Conservation (phyloP, 1,140 invertebrate genomes). For the Neodiprion virginianus region DNA sequence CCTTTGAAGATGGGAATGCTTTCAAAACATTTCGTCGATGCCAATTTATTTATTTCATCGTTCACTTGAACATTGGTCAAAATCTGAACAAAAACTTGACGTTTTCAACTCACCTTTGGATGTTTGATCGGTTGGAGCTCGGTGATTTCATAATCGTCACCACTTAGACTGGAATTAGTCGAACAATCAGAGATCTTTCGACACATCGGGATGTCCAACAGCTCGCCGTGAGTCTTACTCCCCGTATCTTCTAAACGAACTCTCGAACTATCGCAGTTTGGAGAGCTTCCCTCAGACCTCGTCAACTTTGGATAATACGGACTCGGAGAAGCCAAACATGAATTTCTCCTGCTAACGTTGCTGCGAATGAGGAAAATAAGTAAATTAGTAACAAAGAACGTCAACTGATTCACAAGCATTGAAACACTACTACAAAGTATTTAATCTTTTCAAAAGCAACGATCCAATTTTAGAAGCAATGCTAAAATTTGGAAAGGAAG, state of each 20-base stretch:
- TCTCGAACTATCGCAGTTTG: neutral
- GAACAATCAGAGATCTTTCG: conserved; percentile 72
- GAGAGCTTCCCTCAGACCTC: neutral
- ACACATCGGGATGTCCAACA: conserved; percentile 62
- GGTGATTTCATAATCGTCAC: conserved; percentile 69
- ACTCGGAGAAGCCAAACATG: conserved; percentile 45
- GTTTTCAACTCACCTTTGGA: conserved; percentile 52
- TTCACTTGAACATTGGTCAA: no score
- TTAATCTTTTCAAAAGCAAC: neutral
- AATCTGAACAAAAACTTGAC: no score
- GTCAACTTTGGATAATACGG: conserved; percentile 33
- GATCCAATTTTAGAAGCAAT: neutral
- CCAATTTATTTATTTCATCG: no score
- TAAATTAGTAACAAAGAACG: conserved; percentile 4
- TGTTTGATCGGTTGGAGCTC: conserved; percentile 51
- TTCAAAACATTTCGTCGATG: no score
- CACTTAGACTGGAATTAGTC: conserved; percentile 69
- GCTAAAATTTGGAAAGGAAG: neutral
- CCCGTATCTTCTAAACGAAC: conserved; percentile 5
- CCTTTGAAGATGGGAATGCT: no score
- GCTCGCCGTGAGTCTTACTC: conserved; percentile 49
- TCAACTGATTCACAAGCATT: neutral
- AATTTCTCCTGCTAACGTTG: conserved; percentile 41
- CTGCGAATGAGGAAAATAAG: conserved; percentile 14
- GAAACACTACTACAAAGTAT: conserved; percentile 4